These are phyloP conservation scores for Hypotaenidia okinawae DNA, from an alignment of 2,797 vertebrate genomes.

Conservation along the genomic window DNA sequence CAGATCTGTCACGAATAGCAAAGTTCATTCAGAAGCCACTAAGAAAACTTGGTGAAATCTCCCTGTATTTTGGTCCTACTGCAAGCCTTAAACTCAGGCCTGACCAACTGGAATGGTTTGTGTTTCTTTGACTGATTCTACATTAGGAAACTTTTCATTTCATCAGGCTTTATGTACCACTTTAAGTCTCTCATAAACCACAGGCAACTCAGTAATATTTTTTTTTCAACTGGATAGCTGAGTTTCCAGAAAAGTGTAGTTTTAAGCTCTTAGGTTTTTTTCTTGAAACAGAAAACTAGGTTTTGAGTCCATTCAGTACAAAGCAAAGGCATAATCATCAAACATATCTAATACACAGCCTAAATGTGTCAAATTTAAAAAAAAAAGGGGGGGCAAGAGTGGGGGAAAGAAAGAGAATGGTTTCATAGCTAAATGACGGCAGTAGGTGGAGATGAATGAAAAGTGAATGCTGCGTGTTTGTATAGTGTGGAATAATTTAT, in stretches of 20 bases:
- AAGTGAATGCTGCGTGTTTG: not conserved
- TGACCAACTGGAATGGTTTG: not conserved
- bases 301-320: not conserved
- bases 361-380: not conserved
- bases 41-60: not conserved
- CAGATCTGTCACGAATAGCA: not conserved
- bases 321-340: not conserved
- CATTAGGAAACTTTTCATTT: not conserved
- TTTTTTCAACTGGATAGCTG: not conserved
- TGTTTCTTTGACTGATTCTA: not conserved
- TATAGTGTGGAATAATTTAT: conserved; percentile 25
- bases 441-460: conserved; percentile 1
- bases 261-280: not conserved
- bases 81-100: not conserved
- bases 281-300: not conserved
- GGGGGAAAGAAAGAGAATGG: not conserved
- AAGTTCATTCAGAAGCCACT: not conserved
- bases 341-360: not conserved
- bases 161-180: not conserved
- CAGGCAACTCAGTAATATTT: not conserved
- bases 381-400: fast-evolving
- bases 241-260: not conserved
- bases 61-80: not conserved
- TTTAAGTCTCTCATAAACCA: not conserved
- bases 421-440: not conserved